phyloP scores from a whole-genome alignment of 2,888 invertebrate species.

The Scaptomyza polygonia region DNA sequence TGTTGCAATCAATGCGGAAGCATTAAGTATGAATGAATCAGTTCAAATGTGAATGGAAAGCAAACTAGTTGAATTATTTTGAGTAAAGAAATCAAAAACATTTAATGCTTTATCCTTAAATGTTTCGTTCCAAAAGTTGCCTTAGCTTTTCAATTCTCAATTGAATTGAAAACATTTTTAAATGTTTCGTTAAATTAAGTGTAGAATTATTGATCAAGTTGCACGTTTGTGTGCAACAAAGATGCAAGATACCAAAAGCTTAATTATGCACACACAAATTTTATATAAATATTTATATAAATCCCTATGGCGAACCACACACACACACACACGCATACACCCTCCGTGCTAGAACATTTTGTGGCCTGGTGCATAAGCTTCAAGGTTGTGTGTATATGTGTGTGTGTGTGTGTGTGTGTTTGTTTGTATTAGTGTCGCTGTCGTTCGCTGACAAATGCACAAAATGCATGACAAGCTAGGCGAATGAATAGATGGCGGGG shows the following conservation, averaged over 20 bases:
- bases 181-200: not conserved
- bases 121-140: no score
- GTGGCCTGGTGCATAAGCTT: conserved; percentile 14
- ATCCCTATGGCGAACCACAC: not conserved
- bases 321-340: not conserved
- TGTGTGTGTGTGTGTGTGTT: conserved; percentile 6
- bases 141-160: no score
- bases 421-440: conserved; percentile 22
- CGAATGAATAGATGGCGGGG: not conserved
- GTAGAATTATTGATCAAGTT: not conserved
- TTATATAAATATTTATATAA: conserved; percentile 13
- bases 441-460: conserved; percentile 60
- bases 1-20: conserved; percentile 42
- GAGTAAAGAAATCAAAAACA: no score
- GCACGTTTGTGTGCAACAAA: no score
- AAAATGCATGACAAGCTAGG: conserved; percentile 51
- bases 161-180: no score
- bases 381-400: conserved; percentile 37
- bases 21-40: conserved; percentile 3
- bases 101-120: no score
- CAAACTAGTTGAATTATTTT: no score
- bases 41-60: conserved; percentile 1
- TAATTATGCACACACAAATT: conserved; percentile 9
- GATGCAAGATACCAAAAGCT: not conserved
- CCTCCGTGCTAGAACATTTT: not conserved